Evolutionary conservation across 2,888 invertebrate species (phyloP), one percentile per base, ranked within the genome.

Genomic region (Tubulanus polymorphus): DNA sequence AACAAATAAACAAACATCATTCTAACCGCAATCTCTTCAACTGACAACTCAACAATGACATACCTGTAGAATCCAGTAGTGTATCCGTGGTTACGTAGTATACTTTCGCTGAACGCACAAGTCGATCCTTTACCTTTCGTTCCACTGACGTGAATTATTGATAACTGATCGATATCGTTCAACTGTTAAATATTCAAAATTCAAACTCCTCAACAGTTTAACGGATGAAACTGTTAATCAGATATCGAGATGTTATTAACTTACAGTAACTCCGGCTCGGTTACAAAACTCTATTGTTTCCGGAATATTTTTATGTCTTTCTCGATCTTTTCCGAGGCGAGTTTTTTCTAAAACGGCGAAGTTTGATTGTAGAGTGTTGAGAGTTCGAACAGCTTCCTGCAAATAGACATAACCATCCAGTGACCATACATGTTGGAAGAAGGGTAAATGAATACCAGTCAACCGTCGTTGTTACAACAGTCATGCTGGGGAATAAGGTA

Each of bases 41-140:
- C n/a, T n/a, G n/a, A n/a, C n/a, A n/a, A n/a, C n/a, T n/a, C n/a
- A n/a, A n/a, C n/a, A n/a, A n/a, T n/a, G 20, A 55, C 55, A 51
- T 63, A 81, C 81, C 81, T 82, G 79, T 86, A 97, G 76, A 99
- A 91, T 5, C 97, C 97, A 0, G 96, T 97, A 69, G 85, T 87
- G 71, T 85, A 86, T 1, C 93, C 93, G 74, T 90, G 87, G 26
- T 85, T 81, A 0, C 91, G 85, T 10, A 99, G 82, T 59, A 99
- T 90, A 0, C 89, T 86, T 78, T 99, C 99, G 63, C 88, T 86
- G 79, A 91, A 88, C 0, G 95, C 93, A 75, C 95, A 94, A 0
- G 95, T 94, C 20, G 94, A 93, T 2, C 85, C 84, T 86, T 99
- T 99, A 51, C 97, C 99, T 81, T 99, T 99, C 1, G 97, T 97